phyloP scores from a whole-genome alignment of 2,797 vertebrate species.

The Argyrosomus regius region DNA sequence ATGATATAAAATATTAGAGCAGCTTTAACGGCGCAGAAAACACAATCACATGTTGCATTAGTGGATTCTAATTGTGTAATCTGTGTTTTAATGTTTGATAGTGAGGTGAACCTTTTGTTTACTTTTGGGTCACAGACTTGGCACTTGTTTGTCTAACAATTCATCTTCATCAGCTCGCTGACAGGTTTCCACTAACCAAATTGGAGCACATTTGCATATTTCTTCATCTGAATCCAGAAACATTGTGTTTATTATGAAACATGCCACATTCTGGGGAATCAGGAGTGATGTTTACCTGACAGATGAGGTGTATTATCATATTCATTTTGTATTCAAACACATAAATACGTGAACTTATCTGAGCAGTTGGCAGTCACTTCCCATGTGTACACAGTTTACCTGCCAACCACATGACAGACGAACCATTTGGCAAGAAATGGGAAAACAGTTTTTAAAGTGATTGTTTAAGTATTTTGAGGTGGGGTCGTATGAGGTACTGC shows the following conservation, averaged over 20 bases:
- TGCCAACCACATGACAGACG: background rate
- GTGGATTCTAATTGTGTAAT: background rate
- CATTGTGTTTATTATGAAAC: constrained; percentile 31
- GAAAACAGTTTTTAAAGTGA: background rate
- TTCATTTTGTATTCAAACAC: constrained; percentile 23
- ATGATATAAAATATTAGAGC: background rate
- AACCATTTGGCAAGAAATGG: constrained; percentile 7
- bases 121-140: constrained; percentile 21
- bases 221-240: constrained; percentile 34
- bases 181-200: constrained; percentile 22
- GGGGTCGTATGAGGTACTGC: too few species aligned
- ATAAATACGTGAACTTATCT: constrained; percentile 3
- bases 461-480: too few species aligned
- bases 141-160: constrained; percentile 8
- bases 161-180: constrained; percentile 50
- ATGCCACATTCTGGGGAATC: constrained; percentile 26
- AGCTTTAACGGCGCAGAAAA: background rate
- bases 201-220: constrained; percentile 47
- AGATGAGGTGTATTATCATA: constrained; percentile 41
- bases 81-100: background rate
- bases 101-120: constrained; percentile 7
- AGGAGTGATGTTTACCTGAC: constrained; percentile 28
- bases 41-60: background rate
- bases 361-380: constrained; percentile 5
- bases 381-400: constrained; percentile 11